These are phyloP conservation scores for Nomada fabriciana DNA, from an alignment of 2,888 invertebrate species.

Conservation along the genomic window DNA sequence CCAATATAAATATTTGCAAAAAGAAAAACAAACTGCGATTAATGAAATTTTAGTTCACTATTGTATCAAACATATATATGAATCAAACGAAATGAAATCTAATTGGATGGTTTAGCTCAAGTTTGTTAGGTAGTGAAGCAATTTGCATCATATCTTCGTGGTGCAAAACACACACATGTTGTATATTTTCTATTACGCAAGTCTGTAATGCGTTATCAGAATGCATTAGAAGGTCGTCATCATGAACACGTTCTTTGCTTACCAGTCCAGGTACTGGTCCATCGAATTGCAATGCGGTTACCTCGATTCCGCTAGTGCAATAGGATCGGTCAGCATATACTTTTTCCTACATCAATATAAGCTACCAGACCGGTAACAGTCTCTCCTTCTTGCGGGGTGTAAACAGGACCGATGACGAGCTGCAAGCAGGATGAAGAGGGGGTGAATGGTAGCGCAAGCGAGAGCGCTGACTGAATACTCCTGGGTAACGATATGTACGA, in stretches of 20 bases:
- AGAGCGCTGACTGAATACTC: slow-evolving; percentile 49
- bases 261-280: slow-evolving; percentile 43
- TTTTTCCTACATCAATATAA: slow-evolving; percentile 65
- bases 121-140: background rate
- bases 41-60: slow-evolving; percentile 7
- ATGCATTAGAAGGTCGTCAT: slow-evolving; percentile 46
- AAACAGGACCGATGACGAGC: slow-evolving; percentile 62
- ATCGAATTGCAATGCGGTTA: slow-evolving; percentile 56
- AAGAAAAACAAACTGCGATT: background rate
- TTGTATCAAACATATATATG: background rate
- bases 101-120: background rate
- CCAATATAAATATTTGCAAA: too few relatives aligned
- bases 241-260: slow-evolving; percentile 33
- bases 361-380: slow-evolving; percentile 63
- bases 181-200: slow-evolving; percentile 16
- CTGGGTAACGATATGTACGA: slow-evolving; percentile 48
- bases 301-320: slow-evolving; percentile 57
- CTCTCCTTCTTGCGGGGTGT: slow-evolving; percentile 54
- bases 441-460: slow-evolving; percentile 38
- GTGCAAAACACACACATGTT: background rate
- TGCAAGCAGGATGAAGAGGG: slow-evolving; percentile 32
- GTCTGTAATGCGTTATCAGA: slow-evolving; percentile 40
- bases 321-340: slow-evolving; percentile 59
- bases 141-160: slow-evolving; percentile 2
- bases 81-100: background rate